Percentiles rank a stretch among this genome's conserved stretches.
These are phyloP conservation scores for Drosophila infuscata DNA, from an alignment of 2,888 invertebrate species.

Conservation along the genomic window DNA sequence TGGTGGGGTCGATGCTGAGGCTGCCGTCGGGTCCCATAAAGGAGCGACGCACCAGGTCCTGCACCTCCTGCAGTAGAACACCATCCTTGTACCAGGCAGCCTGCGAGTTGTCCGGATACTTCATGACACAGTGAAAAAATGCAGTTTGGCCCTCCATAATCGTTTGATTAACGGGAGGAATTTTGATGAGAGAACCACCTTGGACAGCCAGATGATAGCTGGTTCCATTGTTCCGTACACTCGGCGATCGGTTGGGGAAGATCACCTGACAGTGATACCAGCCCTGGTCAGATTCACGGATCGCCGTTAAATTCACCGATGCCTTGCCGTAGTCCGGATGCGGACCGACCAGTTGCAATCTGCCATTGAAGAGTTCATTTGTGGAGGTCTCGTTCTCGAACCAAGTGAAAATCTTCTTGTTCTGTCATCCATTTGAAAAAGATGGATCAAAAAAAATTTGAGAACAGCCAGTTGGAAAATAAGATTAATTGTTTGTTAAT, in stretches of 20 bases:
- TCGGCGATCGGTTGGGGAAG: constrained; percentile 95
- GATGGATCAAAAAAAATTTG: neutral
- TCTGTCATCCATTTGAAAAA: constrained; percentile 85
- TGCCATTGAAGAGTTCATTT: constrained; percentile 89
- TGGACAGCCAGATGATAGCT: constrained; percentile 95
- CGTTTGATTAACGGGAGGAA: constrained; percentile 95
- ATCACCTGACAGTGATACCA: constrained; percentile 96
- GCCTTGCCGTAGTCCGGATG: constrained; percentile 87
- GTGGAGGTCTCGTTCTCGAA: constrained; percentile 90
- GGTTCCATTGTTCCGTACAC: constrained; percentile 94
- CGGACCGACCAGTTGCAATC: constrained; percentile 88
- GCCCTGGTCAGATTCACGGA: constrained; percentile 95
- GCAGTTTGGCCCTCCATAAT: constrained; percentile 93
- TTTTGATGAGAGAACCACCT: constrained; percentile 94
- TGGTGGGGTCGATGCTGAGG: constrained; percentile 91
- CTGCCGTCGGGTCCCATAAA: constrained; percentile 91
- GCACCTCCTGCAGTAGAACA: constrained; percentile 87
- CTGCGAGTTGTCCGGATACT: constrained; percentile 88
- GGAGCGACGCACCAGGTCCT: constrained; percentile 88
- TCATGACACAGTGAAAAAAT: constrained; percentile 92
- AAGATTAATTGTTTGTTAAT: neutral
- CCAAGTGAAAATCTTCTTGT: constrained; percentile 92
- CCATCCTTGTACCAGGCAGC: constrained; percentile 89
- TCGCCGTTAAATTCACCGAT: constrained; percentile 92
- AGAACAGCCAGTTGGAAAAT: neutral